Evolutionary conservation across 2,797 vertebrate genomes (phyloP), one percentile per base, ranked within the genome.

Genomic region (Tauraco hartlaubi): DNA sequence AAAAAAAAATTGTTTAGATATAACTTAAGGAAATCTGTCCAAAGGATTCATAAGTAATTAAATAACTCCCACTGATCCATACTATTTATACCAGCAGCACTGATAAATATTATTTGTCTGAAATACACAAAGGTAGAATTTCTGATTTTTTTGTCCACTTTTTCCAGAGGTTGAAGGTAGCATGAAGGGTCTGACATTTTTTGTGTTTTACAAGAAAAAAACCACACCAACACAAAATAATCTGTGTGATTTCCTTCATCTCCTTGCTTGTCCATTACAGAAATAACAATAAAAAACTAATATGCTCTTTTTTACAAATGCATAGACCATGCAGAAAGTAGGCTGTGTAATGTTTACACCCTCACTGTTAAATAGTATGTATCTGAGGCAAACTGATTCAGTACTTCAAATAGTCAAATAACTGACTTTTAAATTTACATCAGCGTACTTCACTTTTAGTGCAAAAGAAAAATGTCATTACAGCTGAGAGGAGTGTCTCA

Each of bases 191-290:
- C 3, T 67, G 49, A 49, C 1, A 41, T 23, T 52, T 31, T 29
- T 5, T 18, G 3, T 8, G 13, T 86, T 48, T 54, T 31, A 59
- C 8, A 29, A 69, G 28, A 39, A 29, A 81, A 83, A 41, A 64
- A 17, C 7, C 25, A 0, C 0, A 28, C 4, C 10, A 43, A 7
- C 19, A 52, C 5, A 61, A 44, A 90, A 66, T 29, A 35, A 43
- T 63, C 21, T 64, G 6, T 8, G 39, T 48, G 5, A 46, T 9
- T 52, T 59, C 25, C 18, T 41, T 61, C 16, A 9, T n/a, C 7
- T 66, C 28, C 39, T 68, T 11, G 0, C 31, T 73, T 83, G 2
- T 6, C 4, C 9, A 3, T 59, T 37, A 35, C 6, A 87, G 43
- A 87, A 76, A 77, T 15, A 41, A 13, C 2, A 54, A 62, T 15